A percentile compares a stretch with the other conserved stretches of the same genome.
These are phyloP conservation scores for Semicossyphus pulcher DNA, from an alignment of 2,113 vertebrate genomes.

Conservation along the genomic window DNA sequence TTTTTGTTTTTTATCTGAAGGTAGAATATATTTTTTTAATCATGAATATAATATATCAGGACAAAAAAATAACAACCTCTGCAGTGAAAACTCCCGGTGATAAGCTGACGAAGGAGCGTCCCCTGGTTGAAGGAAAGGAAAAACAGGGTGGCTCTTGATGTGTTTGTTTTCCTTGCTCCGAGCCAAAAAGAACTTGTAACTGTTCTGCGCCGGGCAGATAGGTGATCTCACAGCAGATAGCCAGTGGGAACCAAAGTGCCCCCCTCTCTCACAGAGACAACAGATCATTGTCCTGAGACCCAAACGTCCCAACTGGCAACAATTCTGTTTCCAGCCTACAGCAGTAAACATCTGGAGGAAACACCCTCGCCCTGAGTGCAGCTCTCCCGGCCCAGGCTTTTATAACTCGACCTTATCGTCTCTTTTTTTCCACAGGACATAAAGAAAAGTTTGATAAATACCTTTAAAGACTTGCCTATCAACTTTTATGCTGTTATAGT, in stretches of 20 bases:
- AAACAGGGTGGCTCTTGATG: slow-evolving; percentile 27
- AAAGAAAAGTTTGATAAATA: not conserved
- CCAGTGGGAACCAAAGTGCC: slow-evolving; percentile 61
- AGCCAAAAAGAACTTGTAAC: slow-evolving; percentile 33
- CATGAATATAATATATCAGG: not conserved
- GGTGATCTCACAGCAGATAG: slow-evolving; percentile 63
- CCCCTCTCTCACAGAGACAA: slow-evolving; percentile 55
- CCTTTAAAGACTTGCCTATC: not conserved
- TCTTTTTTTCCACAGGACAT: not conserved
- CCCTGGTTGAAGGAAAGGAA: slow-evolving; percentile 12
- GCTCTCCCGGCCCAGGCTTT: not conserved
- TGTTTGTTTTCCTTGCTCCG: slow-evolving; percentile 51
- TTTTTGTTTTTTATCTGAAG: too few relatives aligned
- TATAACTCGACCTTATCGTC: not conserved
- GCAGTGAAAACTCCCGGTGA: not conserved
- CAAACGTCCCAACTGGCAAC: slow-evolving; percentile 30
- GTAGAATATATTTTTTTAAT: not conserved
- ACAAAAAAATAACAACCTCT: not conserved
- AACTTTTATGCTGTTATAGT: too few relatives aligned
- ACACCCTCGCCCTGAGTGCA: slow-evolving; percentile 17
- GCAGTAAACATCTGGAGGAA: slow-evolving; percentile 70
- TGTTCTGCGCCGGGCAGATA: slow-evolving; percentile 35
- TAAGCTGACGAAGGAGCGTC: slow-evolving; percentile 7
- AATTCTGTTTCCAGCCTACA: slow-evolving; percentile 37
- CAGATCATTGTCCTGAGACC: slow-evolving; percentile 51